Conservation (phyloP, 1,140 invertebrate species). For the Tachypleus tridentatus region DNA sequence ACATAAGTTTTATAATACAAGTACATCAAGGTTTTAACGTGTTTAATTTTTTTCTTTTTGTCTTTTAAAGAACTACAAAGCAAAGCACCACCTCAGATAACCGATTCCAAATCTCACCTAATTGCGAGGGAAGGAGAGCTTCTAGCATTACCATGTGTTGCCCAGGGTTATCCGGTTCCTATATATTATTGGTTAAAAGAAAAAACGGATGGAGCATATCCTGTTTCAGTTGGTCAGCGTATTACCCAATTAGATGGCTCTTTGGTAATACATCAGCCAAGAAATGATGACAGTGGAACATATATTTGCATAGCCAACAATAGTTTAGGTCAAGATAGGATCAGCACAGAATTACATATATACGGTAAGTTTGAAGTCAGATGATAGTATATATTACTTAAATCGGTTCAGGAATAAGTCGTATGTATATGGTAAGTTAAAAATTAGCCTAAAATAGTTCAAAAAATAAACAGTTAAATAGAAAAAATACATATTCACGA, state of each 20-base stretch:
- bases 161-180: slow-evolving; percentile 27
- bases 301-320: slow-evolving; percentile 27
- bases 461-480: too few species aligned
- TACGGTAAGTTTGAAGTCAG: too few species aligned
- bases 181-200: slow-evolving; percentile 24
- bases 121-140: slow-evolving; percentile 27
- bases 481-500: too few species aligned
- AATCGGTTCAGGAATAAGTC: too few species aligned
- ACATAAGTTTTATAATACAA: too few species aligned
- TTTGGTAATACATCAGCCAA: slow-evolving; percentile 20
- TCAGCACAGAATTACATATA: too few species aligned
- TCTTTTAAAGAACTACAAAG: slow-evolving; percentile 23
- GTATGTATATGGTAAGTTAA: too few species aligned
- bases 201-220: slow-evolving; percentile 5
- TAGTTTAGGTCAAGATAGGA: slow-evolving; percentile 22
- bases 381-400: too few species aligned
- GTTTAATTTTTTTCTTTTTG: not conserved
- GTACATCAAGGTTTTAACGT: too few species aligned
- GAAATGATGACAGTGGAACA: slow-evolving; percentile 20
- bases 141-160: slow-evolving; percentile 34
- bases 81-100: slow-evolving; percentile 26
- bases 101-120: slow-evolving; percentile 21
- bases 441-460: too few species aligned
- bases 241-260: slow-evolving; percentile 14
- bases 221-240: slow-evolving; percentile 8